phyloP scores from a whole-genome alignment of 2,113 vertebrate genomes.

The Pyrgilauda ruficollis region DNA sequence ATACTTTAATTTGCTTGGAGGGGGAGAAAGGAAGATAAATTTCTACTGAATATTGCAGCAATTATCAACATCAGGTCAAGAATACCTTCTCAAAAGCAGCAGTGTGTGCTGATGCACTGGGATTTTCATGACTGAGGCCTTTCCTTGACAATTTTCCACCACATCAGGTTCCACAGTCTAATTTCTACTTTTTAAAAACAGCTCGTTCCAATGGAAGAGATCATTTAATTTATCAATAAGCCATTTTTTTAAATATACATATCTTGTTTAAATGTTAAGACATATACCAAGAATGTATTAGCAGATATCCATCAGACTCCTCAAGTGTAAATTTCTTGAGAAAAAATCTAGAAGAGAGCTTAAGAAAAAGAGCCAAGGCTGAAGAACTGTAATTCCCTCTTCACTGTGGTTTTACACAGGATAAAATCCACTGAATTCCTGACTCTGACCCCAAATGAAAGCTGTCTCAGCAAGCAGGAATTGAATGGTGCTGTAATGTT shows the following conservation, averaged over 20 bases:
- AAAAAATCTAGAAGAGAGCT: background rate
- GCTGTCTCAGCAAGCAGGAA: background rate
- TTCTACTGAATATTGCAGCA: background rate
- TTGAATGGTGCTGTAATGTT: background rate
- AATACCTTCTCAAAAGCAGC: background rate
- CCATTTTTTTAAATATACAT: fast-evolving
- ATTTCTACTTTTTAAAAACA: background rate
- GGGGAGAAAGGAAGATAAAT: background rate
- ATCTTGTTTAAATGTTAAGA: background rate
- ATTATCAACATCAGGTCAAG: background rate
- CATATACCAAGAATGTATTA: fast-evolving
- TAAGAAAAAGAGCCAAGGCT: background rate
- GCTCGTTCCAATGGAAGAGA: background rate
- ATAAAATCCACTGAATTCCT: background rate
- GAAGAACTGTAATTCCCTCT: background rate
- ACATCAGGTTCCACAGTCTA: background rate
- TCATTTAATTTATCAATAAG: background rate
- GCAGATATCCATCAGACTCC: background rate
- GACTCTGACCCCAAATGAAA: background rate
- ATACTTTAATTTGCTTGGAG: background rate
- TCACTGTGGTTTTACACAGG: background rate
- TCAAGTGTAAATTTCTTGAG: background rate
- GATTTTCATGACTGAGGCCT: background rate
- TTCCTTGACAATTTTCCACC: background rate
- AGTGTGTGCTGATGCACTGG: background rate